A percentile compares a stretch with the other conserved stretches of the same genome.
Conservation (phyloP, 1,140 invertebrate species). For the Agrilus planipennis region DNA sequence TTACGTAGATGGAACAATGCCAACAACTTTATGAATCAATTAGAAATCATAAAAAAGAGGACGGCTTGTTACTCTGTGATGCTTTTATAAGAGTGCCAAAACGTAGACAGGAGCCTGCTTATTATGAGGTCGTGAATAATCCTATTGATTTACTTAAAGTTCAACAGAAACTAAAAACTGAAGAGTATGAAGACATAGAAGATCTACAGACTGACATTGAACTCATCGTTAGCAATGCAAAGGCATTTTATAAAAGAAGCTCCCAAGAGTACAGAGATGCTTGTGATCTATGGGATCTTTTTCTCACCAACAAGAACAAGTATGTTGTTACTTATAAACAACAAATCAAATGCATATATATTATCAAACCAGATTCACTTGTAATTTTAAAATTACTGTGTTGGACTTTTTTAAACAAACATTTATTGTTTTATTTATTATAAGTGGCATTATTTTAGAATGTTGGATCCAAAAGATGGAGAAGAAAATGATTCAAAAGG, state of each 20-base stretch:
- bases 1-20: conserved; percentile 64
- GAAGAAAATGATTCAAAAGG: conserved; percentile 43
- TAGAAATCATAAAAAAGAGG: conserved; percentile 82
- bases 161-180: conserved; percentile 92
- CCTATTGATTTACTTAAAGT: conserved; percentile 91
- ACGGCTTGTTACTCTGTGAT: conserved; percentile 83
- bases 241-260: conserved; percentile 83
- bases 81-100: conserved; percentile 90
- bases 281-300: conserved; percentile 79
- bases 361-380: background rate
- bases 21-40: conserved; percentile 89
- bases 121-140: conserved; percentile 83
- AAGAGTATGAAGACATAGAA: conserved; percentile 83
- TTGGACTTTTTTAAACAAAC: background rate
- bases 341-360: background rate
- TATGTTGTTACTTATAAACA: conserved; percentile 16
- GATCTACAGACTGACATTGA: conserved; percentile 80
- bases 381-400: background rate
- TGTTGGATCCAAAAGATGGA: conserved; percentile 32
- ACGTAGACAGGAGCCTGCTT: conserved; percentile 75
- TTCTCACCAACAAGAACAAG: conserved; percentile 42
- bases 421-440: background rate
- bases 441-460: conserved; percentile 1
- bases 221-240: conserved; percentile 80
- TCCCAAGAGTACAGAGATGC: conserved; percentile 86